Percentiles rank a stretch among this genome's conserved stretches.
phyloP scores from a whole-genome alignment of 2,113 vertebrate genomes.

The Gobio gobio region DNA sequence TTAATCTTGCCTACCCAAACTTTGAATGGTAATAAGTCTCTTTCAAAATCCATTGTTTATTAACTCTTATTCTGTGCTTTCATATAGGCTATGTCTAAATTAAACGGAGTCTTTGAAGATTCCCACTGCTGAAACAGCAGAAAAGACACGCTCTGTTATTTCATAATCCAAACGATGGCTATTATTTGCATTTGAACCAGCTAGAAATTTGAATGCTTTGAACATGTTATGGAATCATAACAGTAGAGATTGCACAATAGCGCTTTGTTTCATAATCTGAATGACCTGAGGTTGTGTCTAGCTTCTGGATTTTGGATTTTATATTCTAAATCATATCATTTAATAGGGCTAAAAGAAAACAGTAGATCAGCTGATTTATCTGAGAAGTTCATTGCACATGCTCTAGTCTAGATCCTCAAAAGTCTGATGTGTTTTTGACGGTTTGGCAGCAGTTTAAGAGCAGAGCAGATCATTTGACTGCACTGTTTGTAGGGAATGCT shows the following conservation, averaged over 20 bases:
- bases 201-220: slow-evolving; percentile 9
- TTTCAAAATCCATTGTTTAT: background rate
- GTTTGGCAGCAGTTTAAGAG: slow-evolving; percentile 35
- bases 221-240: background rate
- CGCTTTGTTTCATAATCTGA: background rate
- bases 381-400: background rate
- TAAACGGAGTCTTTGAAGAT: background rate
- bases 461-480: slow-evolving; percentile 39
- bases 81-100: background rate
- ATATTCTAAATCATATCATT: background rate
- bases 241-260: background rate
- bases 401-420: slow-evolving; percentile 42
- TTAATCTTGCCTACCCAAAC: background rate
- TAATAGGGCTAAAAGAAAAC: background rate
- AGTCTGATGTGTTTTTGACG: slow-evolving; percentile 51
- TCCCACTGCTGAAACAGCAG: background rate
- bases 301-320: background rate
- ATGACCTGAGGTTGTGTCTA: background rate
- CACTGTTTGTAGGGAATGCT: slow-evolving; percentile 22
- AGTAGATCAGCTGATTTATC: background rate
- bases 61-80: background rate
- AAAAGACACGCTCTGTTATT: background rate
- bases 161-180: background rate
- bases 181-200: background rate
- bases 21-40: background rate